These are phyloP conservation scores for Apaloderma vittatum DNA, from an alignment of 2,113 vertebrate species.

Conservation along the genomic window DNA sequence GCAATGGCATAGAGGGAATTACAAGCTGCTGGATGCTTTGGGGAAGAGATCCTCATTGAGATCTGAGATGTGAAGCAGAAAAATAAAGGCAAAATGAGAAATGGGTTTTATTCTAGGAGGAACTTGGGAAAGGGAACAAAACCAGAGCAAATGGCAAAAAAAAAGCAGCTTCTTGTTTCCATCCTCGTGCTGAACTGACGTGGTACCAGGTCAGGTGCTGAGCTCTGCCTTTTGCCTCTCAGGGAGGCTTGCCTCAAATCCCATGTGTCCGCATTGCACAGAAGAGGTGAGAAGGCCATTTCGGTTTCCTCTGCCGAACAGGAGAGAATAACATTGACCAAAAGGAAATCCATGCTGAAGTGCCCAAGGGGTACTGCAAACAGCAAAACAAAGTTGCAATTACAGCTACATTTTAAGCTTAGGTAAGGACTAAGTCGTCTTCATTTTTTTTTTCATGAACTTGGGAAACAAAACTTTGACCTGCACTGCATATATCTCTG, in stretches of 20 bases:
- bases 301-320: not conserved
- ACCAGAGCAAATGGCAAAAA: not conserved
- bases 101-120: not conserved
- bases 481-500: not conserved
- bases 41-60: not conserved
- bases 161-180: not conserved
- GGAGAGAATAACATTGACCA: not conserved
- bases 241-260: not conserved
- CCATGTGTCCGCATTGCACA: fast-evolving
- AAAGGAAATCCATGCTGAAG: not conserved
- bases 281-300: not conserved
- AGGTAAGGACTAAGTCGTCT: not conserved
- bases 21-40: not conserved
- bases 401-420: constrained; percentile 23
- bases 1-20: not conserved
- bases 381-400: not conserved
- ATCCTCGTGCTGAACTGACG: not conserved
- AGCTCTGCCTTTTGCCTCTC: not conserved
- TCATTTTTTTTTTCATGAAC: not conserved
- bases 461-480: not conserved
- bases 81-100: not conserved
- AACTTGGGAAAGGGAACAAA: not conserved
- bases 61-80: not conserved
- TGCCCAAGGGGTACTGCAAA: not conserved
- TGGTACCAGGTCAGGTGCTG: not conserved